phyloP scores from a whole-genome alignment of 2,888 invertebrate genomes.

The Nasonia oneida region DNA sequence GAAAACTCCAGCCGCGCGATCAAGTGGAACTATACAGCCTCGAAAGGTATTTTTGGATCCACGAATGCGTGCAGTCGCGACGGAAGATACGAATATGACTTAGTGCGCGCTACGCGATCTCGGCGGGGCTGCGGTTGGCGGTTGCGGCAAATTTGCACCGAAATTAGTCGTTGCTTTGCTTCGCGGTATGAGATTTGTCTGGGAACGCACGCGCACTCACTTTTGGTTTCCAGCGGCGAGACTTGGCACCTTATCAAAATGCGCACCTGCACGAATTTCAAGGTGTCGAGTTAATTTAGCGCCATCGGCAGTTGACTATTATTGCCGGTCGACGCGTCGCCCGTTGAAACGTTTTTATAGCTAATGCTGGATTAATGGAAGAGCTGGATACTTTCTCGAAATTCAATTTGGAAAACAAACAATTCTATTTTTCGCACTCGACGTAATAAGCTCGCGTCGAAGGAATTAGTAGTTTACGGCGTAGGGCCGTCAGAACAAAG shows the following conservation, averaged over 20 bases:
- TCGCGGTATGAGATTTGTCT: slow-evolving; percentile 9
- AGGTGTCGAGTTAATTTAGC: slow-evolving; percentile 48
- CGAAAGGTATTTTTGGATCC: slow-evolving; percentile 41
- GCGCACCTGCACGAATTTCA: slow-evolving; percentile 37
- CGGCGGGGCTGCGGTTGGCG: neutral
- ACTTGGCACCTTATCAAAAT: slow-evolving; percentile 40
- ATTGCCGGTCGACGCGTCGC: neutral
- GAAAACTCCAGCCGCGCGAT: slow-evolving; percentile 23
- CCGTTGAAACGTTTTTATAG: neutral
- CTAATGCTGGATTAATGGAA: neutral
- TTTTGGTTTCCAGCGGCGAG: slow-evolving; percentile 34
- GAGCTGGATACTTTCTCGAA: neutral
- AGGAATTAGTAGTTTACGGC: neutral
- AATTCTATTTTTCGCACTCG: neutral
- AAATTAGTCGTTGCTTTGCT: slow-evolving; percentile 41
- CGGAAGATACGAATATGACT: slow-evolving; percentile 29
- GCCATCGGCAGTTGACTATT: slow-evolving; percentile 31
- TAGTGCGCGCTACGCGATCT: slow-evolving; percentile 2
- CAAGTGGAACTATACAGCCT: slow-evolving; percentile 28
- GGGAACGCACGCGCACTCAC: neutral
- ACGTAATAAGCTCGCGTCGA: neutral
- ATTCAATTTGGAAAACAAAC: neutral
- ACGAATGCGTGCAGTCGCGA: neutral
- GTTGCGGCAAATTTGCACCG: slow-evolving; percentile 44
- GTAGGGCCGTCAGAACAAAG: slow-evolving; percentile 39